A percentile compares a stretch with the other conserved stretches of the same genome.
These are phyloP conservation scores for Porites lutea DNA, from an alignment of 64 coral and sea anemone genomes.

Conservation along the genomic window DNA sequence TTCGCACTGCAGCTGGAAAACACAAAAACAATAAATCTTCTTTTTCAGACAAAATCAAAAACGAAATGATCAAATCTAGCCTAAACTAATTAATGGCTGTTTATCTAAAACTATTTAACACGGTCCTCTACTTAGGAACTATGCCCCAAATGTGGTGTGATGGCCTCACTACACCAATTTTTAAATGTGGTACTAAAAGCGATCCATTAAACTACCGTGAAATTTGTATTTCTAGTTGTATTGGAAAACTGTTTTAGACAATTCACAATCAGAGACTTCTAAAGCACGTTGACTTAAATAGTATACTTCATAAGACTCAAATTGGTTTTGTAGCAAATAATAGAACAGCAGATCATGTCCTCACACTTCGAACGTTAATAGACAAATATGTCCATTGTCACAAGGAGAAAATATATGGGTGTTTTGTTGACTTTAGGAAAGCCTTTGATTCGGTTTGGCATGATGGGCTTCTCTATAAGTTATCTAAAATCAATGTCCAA, in stretches of 20 bases:
- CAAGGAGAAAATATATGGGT: not conserved
- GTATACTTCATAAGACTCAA: constrained; percentile 29
- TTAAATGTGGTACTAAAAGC: not conserved
- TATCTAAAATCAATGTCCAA: not conserved
- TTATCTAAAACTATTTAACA: constrained; percentile 32
- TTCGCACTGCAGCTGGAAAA: constrained; percentile 1
- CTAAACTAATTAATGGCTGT: not conserved
- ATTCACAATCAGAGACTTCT: constrained; percentile 23
- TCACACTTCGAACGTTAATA: constrained; percentile 9
- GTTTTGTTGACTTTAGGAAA: constrained; percentile 8
- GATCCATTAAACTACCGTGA: constrained; percentile 19
- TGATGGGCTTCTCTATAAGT: not conserved
- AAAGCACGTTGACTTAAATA: not conserved
- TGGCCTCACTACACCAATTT: constrained; percentile 24
- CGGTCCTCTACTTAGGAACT: not conserved
- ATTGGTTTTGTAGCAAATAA: constrained; percentile 20
- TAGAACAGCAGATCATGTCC: constrained; percentile 2
- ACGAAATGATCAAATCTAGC: constrained; percentile 39
- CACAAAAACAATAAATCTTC: constrained; percentile 35
- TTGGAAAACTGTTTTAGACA: constrained; percentile 28
- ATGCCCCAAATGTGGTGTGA: constrained; percentile 14
- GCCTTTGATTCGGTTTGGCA: not conserved
- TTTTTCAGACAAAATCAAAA: constrained; percentile 26
- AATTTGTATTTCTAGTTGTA: constrained; percentile 13
- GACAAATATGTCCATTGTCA: not conserved